These are phyloP conservation scores for Acleris emargana DNA, from an alignment of 2,888 invertebrate genomes.

Conservation along the genomic window DNA sequence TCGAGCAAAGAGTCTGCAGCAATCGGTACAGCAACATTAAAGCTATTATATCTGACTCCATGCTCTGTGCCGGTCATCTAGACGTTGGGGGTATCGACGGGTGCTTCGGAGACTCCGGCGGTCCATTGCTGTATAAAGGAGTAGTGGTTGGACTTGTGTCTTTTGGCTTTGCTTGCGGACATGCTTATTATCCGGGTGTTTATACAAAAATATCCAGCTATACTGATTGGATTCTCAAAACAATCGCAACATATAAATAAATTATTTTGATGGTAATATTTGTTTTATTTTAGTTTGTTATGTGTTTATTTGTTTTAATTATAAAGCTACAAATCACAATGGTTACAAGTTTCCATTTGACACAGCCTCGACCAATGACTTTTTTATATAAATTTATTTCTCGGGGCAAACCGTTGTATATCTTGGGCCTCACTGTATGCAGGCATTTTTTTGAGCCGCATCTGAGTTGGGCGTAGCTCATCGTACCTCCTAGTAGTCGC, in stretches of 20 bases:
- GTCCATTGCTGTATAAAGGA: conserved; percentile 73
- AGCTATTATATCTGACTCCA: conserved; percentile 64
- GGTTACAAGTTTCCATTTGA: too few relatives aligned
- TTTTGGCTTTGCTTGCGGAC: conserved; percentile 73
- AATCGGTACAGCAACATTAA: conserved; percentile 63
- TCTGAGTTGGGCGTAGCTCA: too few relatives aligned
- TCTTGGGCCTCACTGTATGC: too few relatives aligned
- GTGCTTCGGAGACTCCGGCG: conserved; percentile 76
- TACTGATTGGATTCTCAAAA: conserved; percentile 72
- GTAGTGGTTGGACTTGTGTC: conserved; percentile 73
- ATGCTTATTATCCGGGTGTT: conserved; percentile 71
- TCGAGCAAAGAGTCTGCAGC: conserved; percentile 62
- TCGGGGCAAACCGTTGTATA: too few relatives aligned
- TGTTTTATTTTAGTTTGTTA: too few relatives aligned
- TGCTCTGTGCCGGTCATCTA: conserved; percentile 72
- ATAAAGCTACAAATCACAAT: too few relatives aligned
- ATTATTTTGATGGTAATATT: background rate
- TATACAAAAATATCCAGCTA: conserved; percentile 74
- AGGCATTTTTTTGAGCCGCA: too few relatives aligned
- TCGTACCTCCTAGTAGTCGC: too few relatives aligned
- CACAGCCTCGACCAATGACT: too few relatives aligned
- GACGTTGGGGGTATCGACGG: conserved; percentile 71
- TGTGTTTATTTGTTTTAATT: too few relatives aligned
- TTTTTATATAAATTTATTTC: too few relatives aligned
- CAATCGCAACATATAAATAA: conserved; percentile 63